Conservation (phyloP, 2,797 vertebrate species). For the Notamacropus eugenii region DNA sequence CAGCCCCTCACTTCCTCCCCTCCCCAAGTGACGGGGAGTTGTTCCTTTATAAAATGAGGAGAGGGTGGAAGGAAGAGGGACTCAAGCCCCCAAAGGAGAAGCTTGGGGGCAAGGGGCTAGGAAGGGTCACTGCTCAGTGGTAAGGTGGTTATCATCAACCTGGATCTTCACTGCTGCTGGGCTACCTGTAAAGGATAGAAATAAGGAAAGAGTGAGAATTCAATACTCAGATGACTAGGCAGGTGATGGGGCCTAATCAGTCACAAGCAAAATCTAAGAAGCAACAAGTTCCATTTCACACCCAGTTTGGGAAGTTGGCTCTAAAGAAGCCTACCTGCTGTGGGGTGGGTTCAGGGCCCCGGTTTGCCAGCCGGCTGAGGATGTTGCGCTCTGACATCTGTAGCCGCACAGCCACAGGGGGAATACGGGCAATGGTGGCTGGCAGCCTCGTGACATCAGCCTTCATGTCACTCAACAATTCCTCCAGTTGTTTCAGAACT, state of each 20-base stretch:
- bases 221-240: neutral
- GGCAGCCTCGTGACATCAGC: slow-evolving; percentile 97
- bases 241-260: neutral
- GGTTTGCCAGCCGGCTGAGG: slow-evolving; percentile 96
- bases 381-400: slow-evolving; percentile 99
- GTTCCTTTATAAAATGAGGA: slow-evolving; percentile 73
- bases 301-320: neutral
- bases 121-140: slow-evolving; percentile 84
- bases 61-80: slow-evolving; percentile 72
- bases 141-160: slow-evolving; percentile 79
- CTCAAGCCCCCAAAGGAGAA: slow-evolving; percentile 79
- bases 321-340: slow-evolving; percentile 85
- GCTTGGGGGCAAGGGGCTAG: slow-evolving; percentile 77
- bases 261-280: neutral
- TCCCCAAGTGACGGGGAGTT: slow-evolving; percentile 70
- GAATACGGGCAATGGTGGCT: slow-evolving; percentile 97
- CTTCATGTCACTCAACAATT: slow-evolving; percentile 99
- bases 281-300: neutral
- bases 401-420: slow-evolving; percentile 95
- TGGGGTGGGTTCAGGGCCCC: slow-evolving; percentile 92
- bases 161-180: slow-evolving; percentile 87
- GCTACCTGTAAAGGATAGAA: slow-evolving; percentile 81
- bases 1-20: slow-evolving; percentile 79
- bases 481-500: slow-evolving; percentile 99
- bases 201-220: neutral